A percentile compares a stretch with the other conserved stretches of the same genome.
Conservation (phyloP, 2,888 invertebrate species). For the Parelbella ahira region DNA sequence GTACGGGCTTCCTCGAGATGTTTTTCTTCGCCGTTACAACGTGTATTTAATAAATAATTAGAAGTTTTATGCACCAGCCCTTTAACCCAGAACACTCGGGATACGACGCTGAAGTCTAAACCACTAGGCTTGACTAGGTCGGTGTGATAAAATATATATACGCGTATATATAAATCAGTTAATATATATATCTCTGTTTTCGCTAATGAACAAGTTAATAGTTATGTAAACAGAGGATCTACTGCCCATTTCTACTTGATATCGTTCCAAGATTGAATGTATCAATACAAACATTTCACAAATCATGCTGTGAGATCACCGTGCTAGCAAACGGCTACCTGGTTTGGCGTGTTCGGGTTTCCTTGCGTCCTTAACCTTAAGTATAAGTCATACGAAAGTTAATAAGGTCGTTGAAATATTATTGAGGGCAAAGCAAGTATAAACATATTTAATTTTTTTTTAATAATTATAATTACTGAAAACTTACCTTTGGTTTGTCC, state of each 20-base stretch:
- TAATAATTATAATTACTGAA: background rate
- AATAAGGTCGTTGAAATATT: slow-evolving; percentile 13
- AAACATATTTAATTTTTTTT: background rate
- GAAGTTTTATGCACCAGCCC: no score
- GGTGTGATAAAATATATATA: no score
- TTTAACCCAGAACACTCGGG: no score
- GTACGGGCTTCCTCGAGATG: no score
- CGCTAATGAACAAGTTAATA: no score
- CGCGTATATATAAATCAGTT: no score
- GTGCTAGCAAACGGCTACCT: slow-evolving; percentile 46
- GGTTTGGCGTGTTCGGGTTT: slow-evolving; percentile 46
- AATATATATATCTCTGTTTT: background rate
- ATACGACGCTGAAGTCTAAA: no score
- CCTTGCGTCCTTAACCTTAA: slow-evolving; percentile 56
- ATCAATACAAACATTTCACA: slow-evolving; percentile 8
- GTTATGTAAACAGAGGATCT: no score
- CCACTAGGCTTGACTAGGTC: no score
- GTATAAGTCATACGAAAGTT: slow-evolving; percentile 41
- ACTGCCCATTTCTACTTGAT: slow-evolving; percentile 3
- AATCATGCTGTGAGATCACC: slow-evolving; percentile 36
- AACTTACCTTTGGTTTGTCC: slow-evolving; percentile 60
- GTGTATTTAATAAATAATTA: no score
- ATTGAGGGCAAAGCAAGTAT: slow-evolving; percentile 7
- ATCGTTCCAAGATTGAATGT: background rate
- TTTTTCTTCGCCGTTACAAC: no score